These are phyloP conservation scores for Astur gentilis DNA, from an alignment of 2,113 vertebrate genomes.

Conservation along the genomic window DNA sequence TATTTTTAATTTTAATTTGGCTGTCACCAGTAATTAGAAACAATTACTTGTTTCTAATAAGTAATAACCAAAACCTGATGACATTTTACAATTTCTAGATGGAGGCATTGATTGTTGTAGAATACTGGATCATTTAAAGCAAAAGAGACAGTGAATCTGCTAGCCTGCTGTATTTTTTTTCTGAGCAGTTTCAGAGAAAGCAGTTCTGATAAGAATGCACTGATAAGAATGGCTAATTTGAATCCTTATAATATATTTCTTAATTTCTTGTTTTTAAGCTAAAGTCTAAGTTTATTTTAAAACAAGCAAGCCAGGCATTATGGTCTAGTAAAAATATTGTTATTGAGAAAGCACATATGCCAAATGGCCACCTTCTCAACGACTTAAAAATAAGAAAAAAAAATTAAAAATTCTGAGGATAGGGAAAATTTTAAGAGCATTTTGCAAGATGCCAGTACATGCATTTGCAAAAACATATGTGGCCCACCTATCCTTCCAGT, in stretches of 20 bases:
- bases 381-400: neutral
- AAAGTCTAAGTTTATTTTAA: neutral
- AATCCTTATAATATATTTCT: neutral
- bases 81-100: too few species aligned
- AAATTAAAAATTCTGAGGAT: neutral
- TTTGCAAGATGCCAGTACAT: neutral
- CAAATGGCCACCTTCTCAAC: neutral
- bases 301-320: neutral
- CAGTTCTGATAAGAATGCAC: neutral
- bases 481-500: neutral
- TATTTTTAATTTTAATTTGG: too few species aligned
- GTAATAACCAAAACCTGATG: too few species aligned
- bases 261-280: neutral
- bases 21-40: too few species aligned
- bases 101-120: neutral
- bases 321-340: neutral
- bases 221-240: neutral
- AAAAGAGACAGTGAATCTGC: neutral
- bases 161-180: neutral
- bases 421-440: neutral
- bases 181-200: neutral
- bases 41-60: too few species aligned
- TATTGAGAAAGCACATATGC: neutral
- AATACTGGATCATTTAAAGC: neutral
- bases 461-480: neutral